Evolutionary conservation across 2,113 vertebrate genomes (phyloP).

Genomic region (Lepus timidus): DNA sequence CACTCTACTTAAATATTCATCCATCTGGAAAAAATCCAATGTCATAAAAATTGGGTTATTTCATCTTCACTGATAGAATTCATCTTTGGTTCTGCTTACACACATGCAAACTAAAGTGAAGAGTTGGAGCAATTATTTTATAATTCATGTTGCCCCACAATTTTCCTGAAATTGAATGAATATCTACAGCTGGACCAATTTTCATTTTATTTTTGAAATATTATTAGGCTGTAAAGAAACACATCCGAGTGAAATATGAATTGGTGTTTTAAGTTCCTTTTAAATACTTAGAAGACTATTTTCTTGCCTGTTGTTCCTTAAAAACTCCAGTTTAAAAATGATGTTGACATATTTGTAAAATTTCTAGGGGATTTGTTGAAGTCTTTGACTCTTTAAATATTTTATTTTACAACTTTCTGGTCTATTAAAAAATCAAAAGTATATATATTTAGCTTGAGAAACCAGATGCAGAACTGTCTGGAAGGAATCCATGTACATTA

Average conservation of each 20-base stretch:
- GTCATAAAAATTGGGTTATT: slow-evolving; percentile 44
- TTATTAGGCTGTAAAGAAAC: not conserved
- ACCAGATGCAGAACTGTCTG: not conserved
- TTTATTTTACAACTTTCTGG: not conserved
- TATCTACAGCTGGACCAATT: not conserved
- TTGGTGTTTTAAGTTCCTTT: not conserved
- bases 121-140: not conserved
- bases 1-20: slow-evolving; percentile 39
- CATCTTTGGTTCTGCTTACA: slow-evolving; percentile 1
- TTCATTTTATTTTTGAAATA: not conserved
- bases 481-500: not conserved
- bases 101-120: slow-evolving; percentile 25
- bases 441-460: not conserved
- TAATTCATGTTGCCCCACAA: not conserved
- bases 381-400: not conserved
- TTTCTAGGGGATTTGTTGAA: not conserved
- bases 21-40: slow-evolving; percentile 17
- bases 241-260: not conserved
- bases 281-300: not conserved
- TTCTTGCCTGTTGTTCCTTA: not conserved
- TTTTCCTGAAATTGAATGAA: slow-evolving; percentile 1
- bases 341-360: not conserved
- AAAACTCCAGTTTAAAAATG: not conserved
- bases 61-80: not conserved
- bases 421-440: not conserved